Base-by-base conservation (phyloP, 2,888 invertebrate genomes). In the Palloptera scutellata region DNA sequence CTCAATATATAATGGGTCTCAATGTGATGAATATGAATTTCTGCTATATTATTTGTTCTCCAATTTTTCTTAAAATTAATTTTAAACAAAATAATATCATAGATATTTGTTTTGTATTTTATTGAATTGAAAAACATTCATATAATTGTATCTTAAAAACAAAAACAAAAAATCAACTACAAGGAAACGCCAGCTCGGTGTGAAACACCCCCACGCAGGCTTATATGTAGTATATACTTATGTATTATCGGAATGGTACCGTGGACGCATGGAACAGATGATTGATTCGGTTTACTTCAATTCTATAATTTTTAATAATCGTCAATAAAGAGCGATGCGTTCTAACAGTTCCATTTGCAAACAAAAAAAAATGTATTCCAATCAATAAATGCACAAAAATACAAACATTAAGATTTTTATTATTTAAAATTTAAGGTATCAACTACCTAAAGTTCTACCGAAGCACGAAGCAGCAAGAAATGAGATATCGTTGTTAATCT, bases 1-100 rank as follows among this genome's bases (percentile, higher is more conserved):
- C 30, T 30, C 30, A 70, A 30, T 30, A 30, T 30, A 30, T 30
- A 70, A 71, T 72, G 70, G 73, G 73, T 73, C 73, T 73, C 72
- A 73, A 73, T 73, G 73, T 73, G 72, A 73, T 73, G 68, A 73
- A 73, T 69, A 73, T 71, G 70, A 72, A 72, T 73, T 73, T 72
- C 73, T 70, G 73, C 72, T 69, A 72, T 72, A 73, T 73, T 73
- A 72, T 72, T 61, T 61, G 43, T 66, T 63, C 59, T 63, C 17
- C 51, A 12, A 57, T 43, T 62, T 58, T 62, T 58, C 67, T 61
- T 65, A 65, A 55, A 67, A 52, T 59, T 62, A 41, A 54, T 42
- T 57, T 61, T 57, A 52, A 66, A 66, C 51, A 10, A 48, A 61
- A 53, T 30, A 60, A 57, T 19, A 54, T 15, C 12, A 11, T 61